A percentile compares a stretch with the other conserved stretches of the same genome.
These are phyloP conservation scores for Apotomis capreana DNA, from an alignment of 2,888 invertebrate species.

Conservation along the genomic window DNA sequence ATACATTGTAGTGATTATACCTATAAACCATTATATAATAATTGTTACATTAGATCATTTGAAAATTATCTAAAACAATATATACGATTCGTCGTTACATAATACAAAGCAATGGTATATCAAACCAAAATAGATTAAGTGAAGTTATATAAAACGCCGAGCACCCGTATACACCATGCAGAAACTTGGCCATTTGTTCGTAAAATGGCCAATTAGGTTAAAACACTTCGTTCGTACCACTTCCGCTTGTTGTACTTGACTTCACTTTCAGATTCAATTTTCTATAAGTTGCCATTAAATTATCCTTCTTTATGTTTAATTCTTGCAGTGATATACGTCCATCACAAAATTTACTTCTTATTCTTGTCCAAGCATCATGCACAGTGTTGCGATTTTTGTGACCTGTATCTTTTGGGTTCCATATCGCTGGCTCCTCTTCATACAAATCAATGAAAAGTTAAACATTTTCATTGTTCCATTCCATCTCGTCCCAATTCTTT, in stretches of 20 bases:
- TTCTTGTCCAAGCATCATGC: slow-evolving; percentile 36
- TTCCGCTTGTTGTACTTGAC: slow-evolving; percentile 31
- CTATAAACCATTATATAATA: too few species aligned
- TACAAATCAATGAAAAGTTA: slow-evolving; percentile 35
- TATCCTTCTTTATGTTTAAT: slow-evolving; percentile 35
- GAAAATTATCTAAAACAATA: too few species aligned
- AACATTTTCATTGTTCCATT: slow-evolving; percentile 13
- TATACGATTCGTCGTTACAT: too few species aligned
- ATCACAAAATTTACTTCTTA: slow-evolving; percentile 23
- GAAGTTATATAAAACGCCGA: too few species aligned
- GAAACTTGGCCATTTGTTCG: slow-evolving; percentile 35
- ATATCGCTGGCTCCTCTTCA: slow-evolving; percentile 36
- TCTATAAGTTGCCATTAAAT: slow-evolving; percentile 33
- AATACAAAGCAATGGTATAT: too few species aligned
- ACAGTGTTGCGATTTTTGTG: slow-evolving; percentile 37
- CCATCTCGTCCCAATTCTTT: slow-evolving; percentile 24
- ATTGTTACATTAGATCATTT: too few species aligned
- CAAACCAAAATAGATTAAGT: too few species aligned
- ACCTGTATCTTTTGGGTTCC: slow-evolving; percentile 34
- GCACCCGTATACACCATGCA: slow-evolving; percentile 6
- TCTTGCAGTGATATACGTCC: slow-evolving; percentile 30
- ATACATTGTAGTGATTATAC: too few species aligned
- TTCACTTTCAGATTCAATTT: neutral
- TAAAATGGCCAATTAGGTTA: slow-evolving; percentile 39
- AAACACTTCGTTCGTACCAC: slow-evolving; percentile 35